phyloP scores from a whole-genome alignment of 2,888 invertebrate species.

The Liodrosophila aerea region DNA sequence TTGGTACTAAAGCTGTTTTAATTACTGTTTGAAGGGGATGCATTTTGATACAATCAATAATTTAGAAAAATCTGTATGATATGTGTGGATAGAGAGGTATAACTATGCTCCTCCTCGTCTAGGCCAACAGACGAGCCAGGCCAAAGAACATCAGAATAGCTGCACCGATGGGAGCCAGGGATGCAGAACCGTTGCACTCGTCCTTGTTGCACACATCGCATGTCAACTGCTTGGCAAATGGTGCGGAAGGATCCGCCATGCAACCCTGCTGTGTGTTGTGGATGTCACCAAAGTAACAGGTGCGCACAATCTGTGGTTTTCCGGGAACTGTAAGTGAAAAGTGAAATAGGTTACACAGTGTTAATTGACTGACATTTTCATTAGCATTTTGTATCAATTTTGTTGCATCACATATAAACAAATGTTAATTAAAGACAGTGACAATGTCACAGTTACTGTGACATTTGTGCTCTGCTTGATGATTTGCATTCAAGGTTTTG shows the following conservation, averaged over 20 bases:
- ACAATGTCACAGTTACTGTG: conserved; percentile 8
- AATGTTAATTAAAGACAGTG: too few relatives aligned
- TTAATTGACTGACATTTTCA: neutral
- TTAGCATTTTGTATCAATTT: too few relatives aligned
- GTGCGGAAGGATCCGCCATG: conserved; percentile 68
- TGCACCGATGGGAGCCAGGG: conserved; percentile 67
- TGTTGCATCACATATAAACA: too few relatives aligned
- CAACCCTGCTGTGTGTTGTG: conserved; percentile 72
- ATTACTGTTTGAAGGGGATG: neutral
- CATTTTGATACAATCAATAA: neutral
- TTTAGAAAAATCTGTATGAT: conserved; percentile 1
- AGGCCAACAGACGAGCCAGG: conserved; percentile 74
- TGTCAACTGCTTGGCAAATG: conserved; percentile 71
- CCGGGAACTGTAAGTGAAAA: conserved; percentile 53
- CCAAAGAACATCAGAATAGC: conserved; percentile 75
- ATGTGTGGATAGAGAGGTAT: neutral
- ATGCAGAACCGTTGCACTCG: conserved; percentile 76
- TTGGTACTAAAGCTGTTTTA: conserved; percentile 7
- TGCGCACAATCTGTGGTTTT: conserved; percentile 54
- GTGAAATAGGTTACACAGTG: too few relatives aligned
- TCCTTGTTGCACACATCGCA: conserved; percentile 79
- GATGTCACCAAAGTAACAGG: conserved; percentile 79
- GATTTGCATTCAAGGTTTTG: conserved; percentile 1
- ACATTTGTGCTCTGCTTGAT: conserved; percentile 3
- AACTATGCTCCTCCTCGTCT: conserved; percentile 21